Base-by-base conservation (phyloP, 1,140 invertebrate species). In the Drosophila ercepeae region DNA sequence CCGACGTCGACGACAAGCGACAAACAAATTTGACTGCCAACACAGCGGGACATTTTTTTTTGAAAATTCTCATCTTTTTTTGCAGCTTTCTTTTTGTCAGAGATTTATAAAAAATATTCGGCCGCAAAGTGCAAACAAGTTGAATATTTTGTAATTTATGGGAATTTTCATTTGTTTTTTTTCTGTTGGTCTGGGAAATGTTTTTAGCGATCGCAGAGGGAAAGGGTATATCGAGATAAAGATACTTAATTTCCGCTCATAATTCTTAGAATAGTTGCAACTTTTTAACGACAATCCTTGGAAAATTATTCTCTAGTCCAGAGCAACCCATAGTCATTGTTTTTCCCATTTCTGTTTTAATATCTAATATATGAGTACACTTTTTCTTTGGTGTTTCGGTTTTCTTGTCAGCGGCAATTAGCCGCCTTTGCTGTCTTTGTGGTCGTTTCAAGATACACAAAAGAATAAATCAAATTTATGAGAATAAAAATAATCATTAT, bases 381-480 rank as follows among this genome's bases (percentile, higher is more conserved):
- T 32, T 39, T 68, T 52, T 34, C 23, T 64, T 44, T 53, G 19
- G 41, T 60, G 32, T 67, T 61, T 75, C 36, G 46, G 23, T 36
- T 49, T 48, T 59, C 68, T 67, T 88, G 81, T 81, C 81, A 88
- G 59, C 77, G 75, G 75, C 81, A 86, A 86, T 88, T 86, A 86
- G 82, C 77, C 54, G 55, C 58, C 54, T 65, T 74, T 45, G 71
- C 59, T 75, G 65, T 63, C 67, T 53, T 51, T 60, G 46, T 69
- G 39, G 49, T 44, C 58, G 45, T 52, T 77, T 86, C 63, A 74
- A 81, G 77, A 86, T 86, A 74, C 67, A 44, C 64, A 65, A 45
- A 54, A 63, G 63, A 68, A 86, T 86, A 86, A 86, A 86, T 86
- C 82, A 86, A 88, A 77, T 88, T 88, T 74, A 88, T 88, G 81